phyloP scores from a whole-genome alignment of 2,113 vertebrate genomes.

The Syngnathus scovelli region DNA sequence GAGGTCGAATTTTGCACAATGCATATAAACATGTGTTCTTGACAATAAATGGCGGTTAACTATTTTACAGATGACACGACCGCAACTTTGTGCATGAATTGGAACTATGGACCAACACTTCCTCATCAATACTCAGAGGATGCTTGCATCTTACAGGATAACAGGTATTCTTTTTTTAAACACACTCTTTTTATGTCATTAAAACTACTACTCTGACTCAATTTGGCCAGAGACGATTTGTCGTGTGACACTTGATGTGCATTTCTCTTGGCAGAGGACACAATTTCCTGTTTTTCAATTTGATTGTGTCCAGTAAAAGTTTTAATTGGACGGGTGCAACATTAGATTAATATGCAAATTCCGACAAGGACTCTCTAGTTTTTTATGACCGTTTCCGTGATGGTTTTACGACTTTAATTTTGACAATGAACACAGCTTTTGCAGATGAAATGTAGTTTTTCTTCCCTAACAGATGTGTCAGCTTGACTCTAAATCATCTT shows the following conservation, averaged over 20 bases:
- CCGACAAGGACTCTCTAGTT: constrained; percentile 56
- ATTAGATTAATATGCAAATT: constrained; percentile 77
- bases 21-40: background rate
- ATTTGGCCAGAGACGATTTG: background rate
- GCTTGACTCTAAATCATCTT: constrained; percentile 39
- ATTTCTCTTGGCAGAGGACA: constrained; percentile 2
- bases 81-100: background rate
- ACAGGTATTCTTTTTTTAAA: background rate
- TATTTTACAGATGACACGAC: background rate
- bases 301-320: constrained; percentile 69
- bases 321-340: constrained; percentile 67
- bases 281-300: constrained; percentile 61
- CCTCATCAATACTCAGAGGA: background rate
- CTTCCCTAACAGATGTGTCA: constrained; percentile 49
- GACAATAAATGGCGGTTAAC: background rate
- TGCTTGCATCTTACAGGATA: background rate
- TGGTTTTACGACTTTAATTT: constrained; percentile 74
- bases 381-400: constrained; percentile 66
- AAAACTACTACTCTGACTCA: background rate
- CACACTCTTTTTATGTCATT: background rate
- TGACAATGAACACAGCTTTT: constrained; percentile 67
- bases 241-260: background rate
- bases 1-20: background rate
- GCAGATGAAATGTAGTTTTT: constrained; percentile 58
- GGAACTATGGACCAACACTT: background rate